phyloP scores from a whole-genome alignment of 2,113 vertebrate genomes.

The Lasiurus cinereus region DNA sequence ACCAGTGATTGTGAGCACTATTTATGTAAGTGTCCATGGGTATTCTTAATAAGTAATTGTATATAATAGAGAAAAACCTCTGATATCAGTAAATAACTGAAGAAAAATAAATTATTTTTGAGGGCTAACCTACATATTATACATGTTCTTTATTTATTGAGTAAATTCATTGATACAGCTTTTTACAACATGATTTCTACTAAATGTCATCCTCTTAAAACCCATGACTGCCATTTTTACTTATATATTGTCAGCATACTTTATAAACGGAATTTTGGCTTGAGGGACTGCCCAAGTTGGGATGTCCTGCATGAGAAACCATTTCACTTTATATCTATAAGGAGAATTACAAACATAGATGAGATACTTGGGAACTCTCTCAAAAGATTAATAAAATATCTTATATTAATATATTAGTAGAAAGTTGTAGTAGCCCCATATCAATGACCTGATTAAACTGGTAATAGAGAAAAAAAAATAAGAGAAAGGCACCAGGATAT shows the following conservation, averaged over 20 bases:
- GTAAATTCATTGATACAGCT: neutral
- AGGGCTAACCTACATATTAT: neutral
- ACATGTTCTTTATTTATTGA: constrained; percentile 6
- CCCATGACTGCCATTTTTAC: neutral
- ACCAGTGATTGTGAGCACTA: neutral
- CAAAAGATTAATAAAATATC: neutral
- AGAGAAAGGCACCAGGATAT: neutral
- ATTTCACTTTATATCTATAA: neutral
- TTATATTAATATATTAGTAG: neutral
- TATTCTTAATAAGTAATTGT: neutral
- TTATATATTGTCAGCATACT: neutral
- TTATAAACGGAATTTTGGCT: neutral
- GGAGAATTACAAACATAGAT: neutral
- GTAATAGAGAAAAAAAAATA: neutral
- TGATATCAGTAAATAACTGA: neutral
- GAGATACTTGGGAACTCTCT: neutral
- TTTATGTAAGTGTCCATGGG: neutral
- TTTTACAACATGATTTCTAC: neutral
- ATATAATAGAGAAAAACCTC: neutral
- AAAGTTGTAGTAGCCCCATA: neutral
- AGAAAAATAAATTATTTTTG: neutral
- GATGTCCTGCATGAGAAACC: neutral
- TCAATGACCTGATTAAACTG: neutral
- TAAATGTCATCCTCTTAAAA: neutral
- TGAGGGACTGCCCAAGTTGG: neutral